phyloP scores from a whole-genome alignment of 2,888 invertebrate genomes.

The Pharmacophagus antenor region DNA sequence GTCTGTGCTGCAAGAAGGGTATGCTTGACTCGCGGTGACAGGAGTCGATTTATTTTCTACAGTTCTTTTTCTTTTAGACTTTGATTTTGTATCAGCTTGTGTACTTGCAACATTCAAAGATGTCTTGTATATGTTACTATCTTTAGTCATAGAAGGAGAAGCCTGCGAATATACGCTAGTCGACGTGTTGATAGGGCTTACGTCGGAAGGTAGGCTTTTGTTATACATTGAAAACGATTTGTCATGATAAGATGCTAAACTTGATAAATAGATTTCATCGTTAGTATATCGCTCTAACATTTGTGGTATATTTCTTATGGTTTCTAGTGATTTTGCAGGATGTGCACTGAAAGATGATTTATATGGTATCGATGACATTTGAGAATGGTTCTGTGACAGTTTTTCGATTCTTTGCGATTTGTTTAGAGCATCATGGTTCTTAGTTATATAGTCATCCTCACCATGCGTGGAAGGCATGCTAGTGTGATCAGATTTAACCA shows the following conservation, averaged over 20 bases:
- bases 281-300: conserved; percentile 81
- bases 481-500: conserved; percentile 57
- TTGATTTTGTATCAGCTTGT: conserved; percentile 57
- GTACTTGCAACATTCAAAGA: conserved; percentile 44
- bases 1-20: conserved; percentile 81
- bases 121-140: conserved; percentile 59
- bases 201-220: conserved; percentile 66
- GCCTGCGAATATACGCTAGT: conserved; percentile 65
- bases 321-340: conserved; percentile 71
- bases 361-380: conserved; percentile 64
- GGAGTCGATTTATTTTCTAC: conserved; percentile 55
- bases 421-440: conserved; percentile 54
- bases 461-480: conserved; percentile 45
- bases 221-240: conserved; percentile 82
- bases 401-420: conserved; percentile 67
- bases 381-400: conserved; percentile 59
- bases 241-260: conserved; percentile 80
- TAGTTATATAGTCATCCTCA: conserved; percentile 51
- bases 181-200: conserved; percentile 54
- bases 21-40: conserved; percentile 62
- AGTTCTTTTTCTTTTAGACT: conserved; percentile 63
- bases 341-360: conserved; percentile 65
- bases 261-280: conserved; percentile 79
- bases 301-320: conserved; percentile 79
- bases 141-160: conserved; percentile 58